A percentile compares a stretch with the other conserved stretches of the same genome.
These are phyloP conservation scores for Yasuhikotakia modesta DNA, from an alignment of 2,797 vertebrate species.

Conservation along the genomic window DNA sequence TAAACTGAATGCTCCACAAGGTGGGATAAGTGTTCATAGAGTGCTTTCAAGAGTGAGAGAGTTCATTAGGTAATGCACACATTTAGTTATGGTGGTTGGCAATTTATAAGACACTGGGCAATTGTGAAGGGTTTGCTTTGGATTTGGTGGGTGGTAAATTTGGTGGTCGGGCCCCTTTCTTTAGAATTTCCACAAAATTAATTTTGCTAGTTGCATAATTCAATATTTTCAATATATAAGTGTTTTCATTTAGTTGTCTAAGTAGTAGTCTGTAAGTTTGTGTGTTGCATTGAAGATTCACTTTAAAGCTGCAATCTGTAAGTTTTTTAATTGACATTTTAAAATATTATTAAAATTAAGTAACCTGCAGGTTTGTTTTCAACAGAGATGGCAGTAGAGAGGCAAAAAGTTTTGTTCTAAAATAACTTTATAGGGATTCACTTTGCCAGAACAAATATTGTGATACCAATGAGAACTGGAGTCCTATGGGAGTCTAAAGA, in stretches of 20 bases:
- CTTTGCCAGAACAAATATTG: conserved; percentile 7
- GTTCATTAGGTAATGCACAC: conserved; percentile 76
- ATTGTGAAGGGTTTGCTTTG: conserved; percentile 4
- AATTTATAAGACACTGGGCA: background rate
- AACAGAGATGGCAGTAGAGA: too few relatives aligned
- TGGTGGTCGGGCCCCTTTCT: background rate
- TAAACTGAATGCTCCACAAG: conserved; percentile 70
- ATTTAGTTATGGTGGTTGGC: conserved; percentile 45
- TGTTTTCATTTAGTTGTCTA: too few relatives aligned
- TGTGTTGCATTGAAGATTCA: background rate
- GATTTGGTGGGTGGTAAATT: background rate
- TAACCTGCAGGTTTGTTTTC: too few relatives aligned
- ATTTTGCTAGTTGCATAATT: background rate
- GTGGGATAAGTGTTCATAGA: conserved; percentile 76
- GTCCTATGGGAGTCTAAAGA: conserved; percentile 25
- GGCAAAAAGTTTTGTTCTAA: background rate
- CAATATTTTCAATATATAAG: too few relatives aligned
- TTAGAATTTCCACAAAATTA: background rate
- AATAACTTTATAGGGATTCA: conserved; percentile 10
- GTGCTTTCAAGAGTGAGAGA: conserved; percentile 73
- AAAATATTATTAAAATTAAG: too few relatives aligned
- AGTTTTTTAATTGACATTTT: too few relatives aligned
- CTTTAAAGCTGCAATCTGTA: too few relatives aligned
- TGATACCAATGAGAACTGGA: background rate
- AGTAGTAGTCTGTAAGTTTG: background rate